Percentiles rank a stretch among this genome's conserved stretches.
phyloP scores from a whole-genome alignment of 35 echinoderm and acorn worm species.

The Strongylocentrotus purpuratus region DNA sequence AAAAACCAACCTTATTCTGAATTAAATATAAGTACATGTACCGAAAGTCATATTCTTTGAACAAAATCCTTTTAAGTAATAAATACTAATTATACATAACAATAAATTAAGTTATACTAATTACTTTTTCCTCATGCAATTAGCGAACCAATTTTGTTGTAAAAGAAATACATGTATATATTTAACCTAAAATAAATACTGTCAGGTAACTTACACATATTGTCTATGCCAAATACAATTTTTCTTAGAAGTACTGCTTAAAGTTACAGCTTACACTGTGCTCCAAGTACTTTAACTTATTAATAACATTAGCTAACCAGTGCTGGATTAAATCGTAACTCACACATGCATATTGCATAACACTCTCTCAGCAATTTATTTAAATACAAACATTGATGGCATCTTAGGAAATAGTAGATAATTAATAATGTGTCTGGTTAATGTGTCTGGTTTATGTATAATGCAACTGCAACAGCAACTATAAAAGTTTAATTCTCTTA shows the following conservation, averaged over 20 bases:
- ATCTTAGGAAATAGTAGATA: too few relatives aligned
- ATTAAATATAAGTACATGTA: not conserved
- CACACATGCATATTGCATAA: not conserved
- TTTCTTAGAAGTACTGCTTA: not conserved
- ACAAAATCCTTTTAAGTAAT: not conserved
- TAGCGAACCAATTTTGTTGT: not conserved
- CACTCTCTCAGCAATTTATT: not conserved
- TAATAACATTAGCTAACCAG: not conserved
- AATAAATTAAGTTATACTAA: not conserved
- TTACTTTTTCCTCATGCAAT: not conserved
- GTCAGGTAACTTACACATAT: not conserved
- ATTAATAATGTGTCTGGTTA: too few relatives aligned
- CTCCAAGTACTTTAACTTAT: conserved; percentile 57
- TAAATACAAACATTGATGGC: not conserved
- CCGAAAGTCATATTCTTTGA: not conserved
- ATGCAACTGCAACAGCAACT: too few relatives aligned
- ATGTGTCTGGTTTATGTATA: too few relatives aligned
- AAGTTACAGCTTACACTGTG: conserved; percentile 8
- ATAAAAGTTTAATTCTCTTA: too few relatives aligned
- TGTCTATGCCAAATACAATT: not conserved
- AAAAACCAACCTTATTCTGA: not conserved
- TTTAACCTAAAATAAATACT: not conserved
- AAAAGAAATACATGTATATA: not conserved
- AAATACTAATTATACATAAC: not conserved
- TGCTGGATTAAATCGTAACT: not conserved